Evolutionary conservation across 1,140 invertebrate genomes (phyloP), one percentile per base, ranked within the genome.

Genomic region (Ceratina calcarata): DNA sequence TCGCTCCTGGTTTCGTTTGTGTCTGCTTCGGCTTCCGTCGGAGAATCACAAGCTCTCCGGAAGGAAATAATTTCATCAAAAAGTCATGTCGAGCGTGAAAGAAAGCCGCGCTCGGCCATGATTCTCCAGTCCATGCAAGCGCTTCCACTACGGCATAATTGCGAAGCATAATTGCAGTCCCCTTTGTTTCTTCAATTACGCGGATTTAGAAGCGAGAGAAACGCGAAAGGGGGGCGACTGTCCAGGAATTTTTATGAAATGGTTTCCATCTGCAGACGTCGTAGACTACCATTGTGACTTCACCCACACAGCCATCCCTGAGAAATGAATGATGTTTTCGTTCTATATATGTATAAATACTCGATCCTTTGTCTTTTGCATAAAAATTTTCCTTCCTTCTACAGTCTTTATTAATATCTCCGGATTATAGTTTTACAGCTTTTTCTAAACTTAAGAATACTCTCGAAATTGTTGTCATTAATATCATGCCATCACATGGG

Each of bases 171-270:
- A 89, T 90, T 90, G 89, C 87, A 87, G 87, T 75, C 87, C 89
- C 89, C 89, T 91, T 91, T 91, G 89, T 91, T 91, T 89, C 89
- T 90, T 90, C 89, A 91, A 91, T 91, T 91, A 91, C 80, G 81
- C 81, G 51, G 22, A 83, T 89, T 89, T 89, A 90, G 86, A 89
- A 87, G 51, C 55, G 60, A 76, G 60, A 76, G 70, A 8, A 69
- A 60, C 32, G 49, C 37, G 37, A 68, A 74, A 45, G 57, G 58
- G 64, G 68, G 61, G 70, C 62, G 55, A 55, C 53, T n/a, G 22
- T 67, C 55, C 71, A 68, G 64, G 83, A 86, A 89, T 91, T 90
- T 89, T 90, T 90, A 88, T 88, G 87, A 90, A 89, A 87, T 82
- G 78, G 86, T 71, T 78, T 82, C 64, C 66, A 24, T 66, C 72